phyloP scores from a whole-genome alignment of 2,113 vertebrate species.

The Manacus vitellinus region DNA sequence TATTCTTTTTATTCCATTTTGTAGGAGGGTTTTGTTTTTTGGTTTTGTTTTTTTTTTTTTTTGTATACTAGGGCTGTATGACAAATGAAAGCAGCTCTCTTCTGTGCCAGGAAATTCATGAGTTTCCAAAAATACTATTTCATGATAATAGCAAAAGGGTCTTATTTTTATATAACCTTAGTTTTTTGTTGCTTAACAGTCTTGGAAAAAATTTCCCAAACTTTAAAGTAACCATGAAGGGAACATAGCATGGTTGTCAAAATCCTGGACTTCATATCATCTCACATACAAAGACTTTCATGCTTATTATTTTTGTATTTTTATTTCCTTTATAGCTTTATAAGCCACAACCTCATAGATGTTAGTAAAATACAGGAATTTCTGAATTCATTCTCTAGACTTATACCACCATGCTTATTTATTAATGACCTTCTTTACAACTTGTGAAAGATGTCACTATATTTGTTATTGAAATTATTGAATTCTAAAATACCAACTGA shows the following conservation, averaged over 20 bases:
- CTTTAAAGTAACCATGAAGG: neutral
- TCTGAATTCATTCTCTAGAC: neutral
- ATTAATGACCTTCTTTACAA: neutral
- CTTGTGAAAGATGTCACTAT: neutral
- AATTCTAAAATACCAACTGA: neutral
- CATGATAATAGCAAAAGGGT: neutral
- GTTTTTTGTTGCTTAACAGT: neutral
- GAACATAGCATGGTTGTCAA: neutral
- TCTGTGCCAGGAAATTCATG: neutral
- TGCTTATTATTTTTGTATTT: neutral
- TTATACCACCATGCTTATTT: neutral
- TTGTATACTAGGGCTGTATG: neutral
- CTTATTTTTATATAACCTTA: neutral
- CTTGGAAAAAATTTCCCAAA: neutral
- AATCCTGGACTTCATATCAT: neutral
- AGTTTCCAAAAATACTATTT: conserved; percentile 17
- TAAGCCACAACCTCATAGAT: neutral
- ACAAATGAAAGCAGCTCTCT: neutral
- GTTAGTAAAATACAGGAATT: neutral
- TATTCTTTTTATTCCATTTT: neutral
- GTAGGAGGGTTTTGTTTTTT: neutral
- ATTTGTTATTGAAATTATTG: neutral
- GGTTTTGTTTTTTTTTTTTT: neutral
- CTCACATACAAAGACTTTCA: neutral
- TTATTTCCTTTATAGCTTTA: neutral